Evolutionary conservation across 2,113 vertebrate genomes (phyloP).

Genomic region (Hiodon alosoides): DNA sequence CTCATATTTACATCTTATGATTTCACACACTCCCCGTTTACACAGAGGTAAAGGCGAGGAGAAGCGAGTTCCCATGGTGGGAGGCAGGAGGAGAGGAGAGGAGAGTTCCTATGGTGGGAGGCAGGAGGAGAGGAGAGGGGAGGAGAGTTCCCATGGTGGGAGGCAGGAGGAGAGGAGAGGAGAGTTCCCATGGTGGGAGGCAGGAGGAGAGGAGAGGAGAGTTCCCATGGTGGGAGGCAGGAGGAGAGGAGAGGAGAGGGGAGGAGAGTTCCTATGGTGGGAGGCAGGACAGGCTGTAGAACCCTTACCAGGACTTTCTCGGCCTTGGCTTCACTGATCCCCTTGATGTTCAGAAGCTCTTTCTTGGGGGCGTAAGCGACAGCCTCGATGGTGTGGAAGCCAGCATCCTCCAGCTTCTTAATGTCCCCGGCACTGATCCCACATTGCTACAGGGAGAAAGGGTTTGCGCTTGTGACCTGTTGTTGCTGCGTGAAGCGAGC

Average conservation of each 20-base stretch:
- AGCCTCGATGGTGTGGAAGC: constrained; percentile 92
- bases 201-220: neutral
- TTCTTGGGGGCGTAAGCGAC: constrained; percentile 96
- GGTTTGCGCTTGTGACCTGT: neutral
- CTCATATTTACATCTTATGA: too few species aligned
- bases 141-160: too few species aligned
- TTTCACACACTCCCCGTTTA: too few species aligned
- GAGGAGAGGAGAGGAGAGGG: neutral
- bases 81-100: too few species aligned
- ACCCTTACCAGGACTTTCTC: constrained; percentile 87
- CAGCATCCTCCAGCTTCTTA: constrained; percentile 93
- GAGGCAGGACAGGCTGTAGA: too few species aligned
- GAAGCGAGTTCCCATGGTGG: too few species aligned
- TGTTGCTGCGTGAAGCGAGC: neutral
- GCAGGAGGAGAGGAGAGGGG: too few species aligned
- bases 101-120: too few species aligned
- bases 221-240: neutral
- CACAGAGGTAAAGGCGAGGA: too few species aligned
- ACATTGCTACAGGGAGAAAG: constrained; percentile 70
- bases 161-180: too few species aligned
- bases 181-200: neutral
- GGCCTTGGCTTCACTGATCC: constrained; percentile 95
- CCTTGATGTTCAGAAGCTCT: constrained; percentile 91
- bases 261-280: too few species aligned
- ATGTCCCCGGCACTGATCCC: constrained; percentile 88